Evolutionary conservation across 2,888 invertebrate genomes (phyloP).

Genomic region (Muscina levida): DNA sequence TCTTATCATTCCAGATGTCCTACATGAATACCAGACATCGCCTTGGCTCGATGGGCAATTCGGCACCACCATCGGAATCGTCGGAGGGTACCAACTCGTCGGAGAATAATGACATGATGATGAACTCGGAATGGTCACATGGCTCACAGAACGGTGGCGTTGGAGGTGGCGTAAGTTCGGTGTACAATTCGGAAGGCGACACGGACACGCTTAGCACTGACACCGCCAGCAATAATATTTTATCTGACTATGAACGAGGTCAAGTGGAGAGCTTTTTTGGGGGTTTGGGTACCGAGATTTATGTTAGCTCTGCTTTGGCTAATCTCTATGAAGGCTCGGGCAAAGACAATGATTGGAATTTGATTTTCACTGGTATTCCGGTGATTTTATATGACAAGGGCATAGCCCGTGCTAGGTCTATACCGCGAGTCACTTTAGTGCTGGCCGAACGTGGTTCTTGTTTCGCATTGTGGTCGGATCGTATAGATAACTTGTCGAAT

Average conservation of each 20-base stretch:
- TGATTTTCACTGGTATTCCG: slow-evolving; percentile 89
- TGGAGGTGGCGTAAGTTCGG: slow-evolving; percentile 72
- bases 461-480: slow-evolving; percentile 90
- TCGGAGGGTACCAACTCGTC: slow-evolving; percentile 82
- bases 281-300: slow-evolving; percentile 89
- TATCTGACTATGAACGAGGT: slow-evolving; percentile 84
- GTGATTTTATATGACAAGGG: slow-evolving; percentile 89
- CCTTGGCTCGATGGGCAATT: slow-evolving; percentile 84
- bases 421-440: slow-evolving; percentile 85
- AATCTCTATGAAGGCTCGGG: slow-evolving; percentile 85
- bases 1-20: slow-evolving; percentile 71
- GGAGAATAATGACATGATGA: slow-evolving; percentile 74
- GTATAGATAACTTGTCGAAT: slow-evolving; percentile 88
- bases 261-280: slow-evolving; percentile 88
- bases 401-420: slow-evolving; percentile 85
- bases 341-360: slow-evolving; percentile 84
- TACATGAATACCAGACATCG: slow-evolving; percentile 80
- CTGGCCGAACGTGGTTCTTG: slow-evolving; percentile 90
- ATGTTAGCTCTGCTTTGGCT: slow-evolving; percentile 88
- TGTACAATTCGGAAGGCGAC: slow-evolving; percentile 76
- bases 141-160: slow-evolving; percentile 57
- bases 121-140: slow-evolving; percentile 67
- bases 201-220: slow-evolving; percentile 79
- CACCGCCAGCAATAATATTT: slow-evolving; percentile 78
- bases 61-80: slow-evolving; percentile 81